phyloP scores from a whole-genome alignment of 2,888 invertebrate genomes.

The Hypselothyrea guttata region DNA sequence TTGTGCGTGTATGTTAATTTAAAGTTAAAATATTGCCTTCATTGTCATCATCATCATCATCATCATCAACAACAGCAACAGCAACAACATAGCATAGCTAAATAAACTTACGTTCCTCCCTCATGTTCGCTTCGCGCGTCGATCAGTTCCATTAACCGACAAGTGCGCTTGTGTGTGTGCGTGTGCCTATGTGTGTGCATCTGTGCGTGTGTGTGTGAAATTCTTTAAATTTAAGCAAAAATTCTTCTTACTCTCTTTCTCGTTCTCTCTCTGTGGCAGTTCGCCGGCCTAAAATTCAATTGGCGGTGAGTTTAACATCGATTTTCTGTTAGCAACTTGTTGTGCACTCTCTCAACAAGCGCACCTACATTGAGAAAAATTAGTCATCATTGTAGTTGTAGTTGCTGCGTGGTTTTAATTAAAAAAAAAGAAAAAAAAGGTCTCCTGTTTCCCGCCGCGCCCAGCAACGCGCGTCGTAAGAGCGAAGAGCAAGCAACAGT shows the following conservation, averaged over 20 bases:
- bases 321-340: constrained; percentile 51
- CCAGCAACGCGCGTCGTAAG: constrained; percentile 47
- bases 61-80: constrained; percentile 8
- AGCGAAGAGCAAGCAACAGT: constrained; percentile 52
- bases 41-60: constrained; percentile 15
- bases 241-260: constrained; percentile 46
- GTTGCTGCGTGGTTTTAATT: constrained; percentile 53
- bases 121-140: constrained; percentile 33
- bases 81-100: no score
- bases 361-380: constrained; percentile 39
- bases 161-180: constrained; percentile 11
- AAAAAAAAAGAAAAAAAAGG: constrained; percentile 53
- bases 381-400: constrained; percentile 57
- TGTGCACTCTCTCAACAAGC: constrained; percentile 31
- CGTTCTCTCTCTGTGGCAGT: constrained; percentile 15
- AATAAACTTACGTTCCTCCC: constrained; percentile 14
- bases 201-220: constrained; percentile 32
- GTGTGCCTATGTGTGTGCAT: neutral
- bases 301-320: constrained; percentile 60
- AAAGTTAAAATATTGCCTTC: constrained; percentile 27
- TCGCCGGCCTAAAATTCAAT: constrained; percentile 47
- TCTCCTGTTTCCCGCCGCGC: constrained; percentile 71
- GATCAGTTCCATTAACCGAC: constrained; percentile 31
- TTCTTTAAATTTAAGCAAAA: constrained; percentile 58
- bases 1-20: constrained; percentile 30